Evolutionary conservation across 2,888 invertebrate genomes (phyloP), one percentile per base, ranked within the genome.

Genomic region (Chouioia cunea): DNA sequence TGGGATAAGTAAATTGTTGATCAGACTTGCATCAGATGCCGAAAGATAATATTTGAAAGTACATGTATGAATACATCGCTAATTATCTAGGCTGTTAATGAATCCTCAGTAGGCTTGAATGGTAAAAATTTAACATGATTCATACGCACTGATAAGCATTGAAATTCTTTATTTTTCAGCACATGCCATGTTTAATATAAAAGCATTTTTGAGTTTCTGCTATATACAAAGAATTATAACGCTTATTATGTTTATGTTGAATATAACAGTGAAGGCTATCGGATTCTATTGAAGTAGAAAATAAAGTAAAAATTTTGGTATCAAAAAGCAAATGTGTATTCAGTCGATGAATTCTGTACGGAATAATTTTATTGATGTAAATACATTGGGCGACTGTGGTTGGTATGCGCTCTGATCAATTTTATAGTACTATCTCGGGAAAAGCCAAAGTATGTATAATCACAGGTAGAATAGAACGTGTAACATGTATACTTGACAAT

Each of bases 401-500:
- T 3, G 36, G 10, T 10, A 6, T 36, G 36, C 6, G 36, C 36
- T 36, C 36, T 36, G 36, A 36, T 36, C 36, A 12, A 36, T 12
- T 36, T 36, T 6, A 6, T 10, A 36, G 2, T 36, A n/a, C 43
- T 18, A 27, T 54, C 46, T 12, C 36, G 36, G 36, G 6, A 18
- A 56, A 12, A 15, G 27, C 12, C 46, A 65, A 56, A 27, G 27
- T 18, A 27, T 27, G 47, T 47, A 14, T 56, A n/a, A 36, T 56
- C 4, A 48, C 16, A 18, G 22, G 8, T 63, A 53, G 43, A 20
- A 59, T 20, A 36, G 36, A 36, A 36, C 27, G 27, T 62, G 6
- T 60, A 46, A 58, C n/a, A 36, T 47, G 10, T 63, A 52, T 52
- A 58, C 10, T 48, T 18, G 48, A 36, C 36, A 57, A 48, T 57